Conservation (phyloP, 2,113 vertebrate genomes). For the Dasyornis broadbenti region DNA sequence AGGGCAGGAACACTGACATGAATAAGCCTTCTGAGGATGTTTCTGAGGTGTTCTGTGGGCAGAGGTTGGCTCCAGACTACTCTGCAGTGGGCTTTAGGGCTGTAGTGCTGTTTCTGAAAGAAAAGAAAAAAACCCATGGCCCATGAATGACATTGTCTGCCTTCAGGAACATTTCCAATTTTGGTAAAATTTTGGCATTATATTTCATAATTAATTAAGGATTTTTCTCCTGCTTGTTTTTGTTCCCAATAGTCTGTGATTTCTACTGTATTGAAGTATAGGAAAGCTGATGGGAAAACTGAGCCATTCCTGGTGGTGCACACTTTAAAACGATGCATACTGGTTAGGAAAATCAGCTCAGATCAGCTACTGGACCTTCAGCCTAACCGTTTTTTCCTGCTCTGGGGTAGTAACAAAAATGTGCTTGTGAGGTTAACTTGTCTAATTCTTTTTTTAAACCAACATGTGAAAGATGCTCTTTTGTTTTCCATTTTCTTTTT, state of each 20-base stretch:
- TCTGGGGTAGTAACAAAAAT: background rate
- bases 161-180: background rate
- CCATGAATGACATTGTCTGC: background rate
- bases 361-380: background rate
- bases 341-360: background rate
- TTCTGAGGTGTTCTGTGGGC: background rate
- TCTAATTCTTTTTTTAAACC: conserved; percentile 12
- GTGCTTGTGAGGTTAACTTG: background rate
- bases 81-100: background rate
- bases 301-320: background rate
- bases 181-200: background rate
- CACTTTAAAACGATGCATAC: background rate
- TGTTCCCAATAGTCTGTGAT: background rate
- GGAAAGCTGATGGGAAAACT: background rate
- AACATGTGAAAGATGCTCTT: background rate
- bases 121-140: background rate
- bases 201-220: background rate
- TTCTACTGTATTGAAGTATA: background rate
- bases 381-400: background rate
- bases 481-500: background rate
- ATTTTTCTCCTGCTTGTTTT: background rate
- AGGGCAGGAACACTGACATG: background rate
- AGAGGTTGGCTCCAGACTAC: background rate
- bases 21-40: background rate
- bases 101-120: background rate